Evolutionary conservation across 2,113 vertebrate genomes (phyloP), one percentile per base, ranked within the genome.

Genomic region (Egretta garzetta): DNA sequence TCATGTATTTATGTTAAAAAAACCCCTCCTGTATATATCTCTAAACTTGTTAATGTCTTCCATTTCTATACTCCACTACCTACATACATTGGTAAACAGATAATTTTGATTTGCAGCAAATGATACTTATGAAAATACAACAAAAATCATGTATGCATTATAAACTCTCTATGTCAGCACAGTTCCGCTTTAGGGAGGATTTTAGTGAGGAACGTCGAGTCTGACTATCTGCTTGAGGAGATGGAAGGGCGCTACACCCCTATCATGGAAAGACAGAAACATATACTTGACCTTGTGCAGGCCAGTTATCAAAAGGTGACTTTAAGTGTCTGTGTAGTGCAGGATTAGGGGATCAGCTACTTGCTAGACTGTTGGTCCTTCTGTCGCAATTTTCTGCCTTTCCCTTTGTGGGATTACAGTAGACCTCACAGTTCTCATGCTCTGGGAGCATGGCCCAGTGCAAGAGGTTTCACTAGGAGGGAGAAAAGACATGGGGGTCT

Each of bases 211-310:
- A 80, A 62, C 4, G 5, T 68, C 2, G 0, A 63, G 79, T 55
- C 50, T 88, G 86, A 73, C 66, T 86, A 45, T 92, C 75, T 86
- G 67, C 71, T 49, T 80, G 83, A 77, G 26, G 67, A 93, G 80
- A 45, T 33, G 75, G 91, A 86, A 73, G 72, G 63, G 83, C 3
- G 0, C 72, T 62, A 8, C 28, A 5, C 15, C 86, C 94, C 80
- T 96, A 80, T 94, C 94, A 91, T 1, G 24, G 80, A 76, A 58
- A 91, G 80, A 63, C 86, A 95, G 95, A 94, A 59, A 27, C 68
- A 20, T 58, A 6, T 6, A 73, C 91, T 95, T 96, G 80, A 94
- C 37, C 84, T 95, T 84, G 4, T 4, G 26, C 72, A 27, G 41
- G 15, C 50, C 33, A 59, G 28, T 90, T 96, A 93, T 96, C 94